phyloP scores from a whole-genome alignment of 2,113 vertebrate genomes.

The Petrocephalus zakoni region DNA sequence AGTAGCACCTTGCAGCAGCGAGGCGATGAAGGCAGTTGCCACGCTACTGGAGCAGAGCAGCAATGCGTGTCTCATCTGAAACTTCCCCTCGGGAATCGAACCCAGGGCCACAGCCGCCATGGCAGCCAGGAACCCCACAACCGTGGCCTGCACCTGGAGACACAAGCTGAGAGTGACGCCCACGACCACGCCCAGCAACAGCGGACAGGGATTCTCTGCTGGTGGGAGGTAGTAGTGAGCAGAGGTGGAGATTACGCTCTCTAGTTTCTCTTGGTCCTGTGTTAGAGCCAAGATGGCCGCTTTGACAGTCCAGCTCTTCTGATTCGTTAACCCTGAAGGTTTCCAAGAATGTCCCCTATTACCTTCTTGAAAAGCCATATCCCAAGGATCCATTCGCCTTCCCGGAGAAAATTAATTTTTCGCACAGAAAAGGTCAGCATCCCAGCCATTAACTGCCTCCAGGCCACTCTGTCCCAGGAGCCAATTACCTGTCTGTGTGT shows the following conservation, averaged over 20 bases:
- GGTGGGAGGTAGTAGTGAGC: too few species aligned
- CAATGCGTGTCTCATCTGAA: conserved; percentile 79
- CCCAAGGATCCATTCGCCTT: neutral
- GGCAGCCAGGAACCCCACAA: conserved; percentile 90
- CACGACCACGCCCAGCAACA: neutral
- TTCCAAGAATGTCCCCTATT: neutral
- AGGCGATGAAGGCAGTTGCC: conserved; percentile 92
- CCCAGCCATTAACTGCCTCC: neutral
- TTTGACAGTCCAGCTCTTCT: conserved; percentile 6
- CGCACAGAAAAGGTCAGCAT: neutral
- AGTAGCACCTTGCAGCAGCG: conserved; percentile 79
- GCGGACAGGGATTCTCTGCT: neutral
- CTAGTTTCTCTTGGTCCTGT: neutral
- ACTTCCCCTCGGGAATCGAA: conserved; percentile 93
- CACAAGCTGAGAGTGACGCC: neutral
- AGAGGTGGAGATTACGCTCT: neutral
- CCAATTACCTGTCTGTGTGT: neutral
- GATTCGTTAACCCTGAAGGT: neutral
- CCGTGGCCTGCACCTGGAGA: conserved; percentile 88
- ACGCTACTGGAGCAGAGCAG: conserved; percentile 91
- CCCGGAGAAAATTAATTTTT: neutral
- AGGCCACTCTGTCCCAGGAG: too few species aligned
- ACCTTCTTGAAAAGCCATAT: neutral
- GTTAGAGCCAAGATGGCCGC: conserved; percentile 63
- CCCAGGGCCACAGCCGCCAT: conserved; percentile 84